Base-by-base conservation (phyloP, 2,888 invertebrate genomes). In the Himalopsyche anomala region DNA sequence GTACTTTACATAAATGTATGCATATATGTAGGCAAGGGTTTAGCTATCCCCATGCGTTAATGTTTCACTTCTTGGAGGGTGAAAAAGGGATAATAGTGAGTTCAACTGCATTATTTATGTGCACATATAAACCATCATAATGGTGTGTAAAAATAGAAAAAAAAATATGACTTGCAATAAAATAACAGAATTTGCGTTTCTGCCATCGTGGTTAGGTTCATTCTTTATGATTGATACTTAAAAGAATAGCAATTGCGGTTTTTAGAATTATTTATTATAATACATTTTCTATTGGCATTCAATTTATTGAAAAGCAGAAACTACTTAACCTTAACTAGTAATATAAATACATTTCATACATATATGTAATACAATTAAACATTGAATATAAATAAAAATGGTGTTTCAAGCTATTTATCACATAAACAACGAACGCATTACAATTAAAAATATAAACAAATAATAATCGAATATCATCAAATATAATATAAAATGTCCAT, bases 41-140 rank as follows among this genome's bases (percentile, higher is more conserved):
- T 51, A 51, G 51, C 51, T 51, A 36, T 74, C 36, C 36, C 36
- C 28, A 36, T 38, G 74, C 15, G 74, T 74, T 74, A 74, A 74
- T 74, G 74, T 74, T 74, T 74, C 74, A 74, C 74, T 74, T 74
- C 74, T 74, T 74, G 74, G 74, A 36, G 74, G 74, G 36, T 36
- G 74, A 74, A 36, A 74, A 74, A 38, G 74, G 74, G 74, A 74
- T 38, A 74, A 74, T 74, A 74, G 74, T 74, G 74, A 28, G 74
- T 74, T 74, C 74, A 74, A 36, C 74, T 74, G 74, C 74, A 74
- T 74, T 74, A 38, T 74, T 74, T 74, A 74, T 74, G 74, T 74
- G 74, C 36, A 38, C 11, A 74, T 36, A 74, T 74, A 74, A 74
- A 38, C 74, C 19, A 36, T 28, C 74, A 74, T 28, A 36, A 15